Percentiles rank a stretch among this genome's conserved stretches.
phyloP scores from a whole-genome alignment of 2,888 invertebrate species.

The Leptarthrus brevirostris region DNA sequence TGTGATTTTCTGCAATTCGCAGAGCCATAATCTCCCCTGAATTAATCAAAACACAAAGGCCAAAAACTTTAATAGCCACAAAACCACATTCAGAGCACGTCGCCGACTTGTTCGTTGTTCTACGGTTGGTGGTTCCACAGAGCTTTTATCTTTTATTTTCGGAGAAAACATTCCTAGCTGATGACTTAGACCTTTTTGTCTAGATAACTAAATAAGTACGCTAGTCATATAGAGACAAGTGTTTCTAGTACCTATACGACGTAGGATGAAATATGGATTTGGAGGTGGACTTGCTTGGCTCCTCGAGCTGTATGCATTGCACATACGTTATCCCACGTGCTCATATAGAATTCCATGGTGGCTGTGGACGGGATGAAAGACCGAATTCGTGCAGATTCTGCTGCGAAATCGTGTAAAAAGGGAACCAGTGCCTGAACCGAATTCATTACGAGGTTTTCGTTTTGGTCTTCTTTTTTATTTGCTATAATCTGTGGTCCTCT shows the following conservation, averaged over 20 bases:
- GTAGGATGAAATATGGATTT: constrained; percentile 18
- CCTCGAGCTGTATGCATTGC: not conserved
- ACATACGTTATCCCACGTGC: not conserved
- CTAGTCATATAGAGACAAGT: not conserved
- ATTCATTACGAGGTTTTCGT: constrained; percentile 17
- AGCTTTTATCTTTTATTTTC: constrained; percentile 21
- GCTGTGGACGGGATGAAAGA: not conserved
- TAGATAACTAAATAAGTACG: constrained; percentile 24
- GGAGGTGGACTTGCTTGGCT: not conserved
- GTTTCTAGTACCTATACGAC: not conserved
- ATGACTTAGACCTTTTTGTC: constrained; percentile 27
- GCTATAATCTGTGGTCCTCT: constrained; percentile 8
- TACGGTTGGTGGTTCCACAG: too few species aligned
- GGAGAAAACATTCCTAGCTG: constrained; percentile 6
- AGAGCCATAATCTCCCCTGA: constrained; percentile 14
- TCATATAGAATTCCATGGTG: not conserved
- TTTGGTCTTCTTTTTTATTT: not conserved
- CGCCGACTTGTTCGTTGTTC: not conserved
- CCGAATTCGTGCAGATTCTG: constrained; percentile 2
- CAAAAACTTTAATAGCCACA: constrained; percentile 29
- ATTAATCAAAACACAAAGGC: constrained; percentile 35
- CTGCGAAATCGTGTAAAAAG: constrained; percentile 14
- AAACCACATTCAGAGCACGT: constrained; percentile 31
- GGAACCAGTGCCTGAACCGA: constrained; percentile 23
- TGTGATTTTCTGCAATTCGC: not conserved